Percentiles rank a stretch among this genome's conserved stretches.
Evolutionary conservation across 2,113 vertebrate species (phyloP).

Genomic region (Rutilus rutilus): DNA sequence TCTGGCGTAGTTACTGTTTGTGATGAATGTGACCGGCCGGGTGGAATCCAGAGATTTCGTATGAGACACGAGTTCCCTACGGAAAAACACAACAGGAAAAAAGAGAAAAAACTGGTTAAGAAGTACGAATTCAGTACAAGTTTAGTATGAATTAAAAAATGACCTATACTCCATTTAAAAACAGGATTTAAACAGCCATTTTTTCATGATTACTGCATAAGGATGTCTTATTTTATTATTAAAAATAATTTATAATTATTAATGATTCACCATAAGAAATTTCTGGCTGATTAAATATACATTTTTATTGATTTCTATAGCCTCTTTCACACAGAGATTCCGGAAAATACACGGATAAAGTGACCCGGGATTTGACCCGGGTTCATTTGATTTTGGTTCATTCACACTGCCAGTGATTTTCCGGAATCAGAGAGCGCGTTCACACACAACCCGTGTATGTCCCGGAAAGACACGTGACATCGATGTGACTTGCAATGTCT

Average conservation of each 20-base stretch:
- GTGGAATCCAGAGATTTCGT: conserved; percentile 87
- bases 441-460: no score
- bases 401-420: no score
- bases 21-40: conserved; percentile 89
- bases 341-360: no score
- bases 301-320: background rate
- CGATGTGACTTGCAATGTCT: no score
- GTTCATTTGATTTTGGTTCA: no score
- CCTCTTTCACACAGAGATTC: no score
- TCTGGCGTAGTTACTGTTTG: conserved; percentile 74
- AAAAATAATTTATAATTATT: background rate
- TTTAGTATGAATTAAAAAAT: background rate
- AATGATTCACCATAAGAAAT: background rate
- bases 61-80: conserved; percentile 85
- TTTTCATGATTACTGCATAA: background rate
- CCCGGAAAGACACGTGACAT: no score
- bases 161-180: background rate
- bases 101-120: background rate
- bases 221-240: background rate
- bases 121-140: background rate
- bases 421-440: no score
- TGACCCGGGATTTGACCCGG: no score
- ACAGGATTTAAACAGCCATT: background rate
- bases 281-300: background rate
- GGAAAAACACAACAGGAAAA: conserved; percentile 24